phyloP scores from a whole-genome alignment of 2,797 vertebrate genomes.

The Megaceryle alcyon region DNA sequence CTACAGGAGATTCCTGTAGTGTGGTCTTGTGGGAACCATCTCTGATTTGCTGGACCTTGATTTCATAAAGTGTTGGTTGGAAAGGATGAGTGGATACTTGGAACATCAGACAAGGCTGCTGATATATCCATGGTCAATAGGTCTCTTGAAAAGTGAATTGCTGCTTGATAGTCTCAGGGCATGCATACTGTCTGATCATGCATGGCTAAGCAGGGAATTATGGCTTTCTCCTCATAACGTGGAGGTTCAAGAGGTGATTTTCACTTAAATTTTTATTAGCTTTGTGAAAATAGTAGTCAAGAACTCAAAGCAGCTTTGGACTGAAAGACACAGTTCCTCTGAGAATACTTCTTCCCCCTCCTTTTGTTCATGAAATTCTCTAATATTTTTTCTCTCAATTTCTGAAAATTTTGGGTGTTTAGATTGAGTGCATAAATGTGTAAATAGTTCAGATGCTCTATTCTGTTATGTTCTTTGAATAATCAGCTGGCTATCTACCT shows the following conservation, averaged over 20 bases:
- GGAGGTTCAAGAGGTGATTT: neutral
- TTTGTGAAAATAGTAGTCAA: neutral
- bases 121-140: neutral
- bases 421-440: accelerated
- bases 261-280: neutral
- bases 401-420: accelerated
- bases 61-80: neutral
- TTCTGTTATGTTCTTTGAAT: neutral
- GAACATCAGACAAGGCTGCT: neutral
- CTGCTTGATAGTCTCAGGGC: neutral
- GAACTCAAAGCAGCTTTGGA: neutral
- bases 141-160: neutral
- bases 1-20: neutral
- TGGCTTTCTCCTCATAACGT: neutral
- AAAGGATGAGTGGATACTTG: neutral
- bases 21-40: neutral
- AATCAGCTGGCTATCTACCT: neutral
- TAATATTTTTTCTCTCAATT: neutral
- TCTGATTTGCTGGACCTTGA: neutral
- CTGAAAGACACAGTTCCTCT: accelerated
- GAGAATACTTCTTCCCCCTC: neutral
- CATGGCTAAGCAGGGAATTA: neutral
- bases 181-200: accelerated
- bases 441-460: neutral
- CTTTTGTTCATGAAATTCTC: neutral